Base-by-base conservation (phyloP, 2,113 vertebrate species). In the Microtus richardsoni region DNA sequence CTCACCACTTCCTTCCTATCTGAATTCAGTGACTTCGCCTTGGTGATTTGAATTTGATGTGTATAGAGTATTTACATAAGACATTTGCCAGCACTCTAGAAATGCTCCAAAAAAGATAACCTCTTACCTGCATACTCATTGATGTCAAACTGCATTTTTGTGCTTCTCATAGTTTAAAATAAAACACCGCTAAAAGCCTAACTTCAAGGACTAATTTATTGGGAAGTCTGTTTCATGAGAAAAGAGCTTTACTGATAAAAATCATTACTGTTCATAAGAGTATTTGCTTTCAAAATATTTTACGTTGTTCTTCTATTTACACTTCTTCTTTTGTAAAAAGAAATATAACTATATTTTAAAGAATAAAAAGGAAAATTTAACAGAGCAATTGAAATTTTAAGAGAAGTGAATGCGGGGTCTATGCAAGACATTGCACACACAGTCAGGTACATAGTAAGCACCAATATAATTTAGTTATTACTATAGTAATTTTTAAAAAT, bases 301-400 rank as follows among this genome's bases (percentile, higher is more conserved):
- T 86, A 77, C n/a, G 60, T 71, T 71, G 85, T 19, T 64, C 17
- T 91, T 54, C 13, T 58, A 47, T 88, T 95, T 79, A 79, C 0
- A 36, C 70, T 66, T 91, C 6, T 78, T 89, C 3, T 66, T 95
- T 89, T 84, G 4, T 44, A 84, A 91, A 89, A 70, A 80, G 68
- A 11, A 74, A 94, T 41, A 88, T 58, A 66, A 54, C 39, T 44
- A 41, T 92, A 83, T 60, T 82, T 91, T 77, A 89, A 0, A 83
- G 71, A 92, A 3, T 58, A 66, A 36, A 8, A 90, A 36, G n/a
- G 54, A 79, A 90, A 88, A 0, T 3, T 85, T 84, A 87, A 41
- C 33, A 58, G 5, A 47, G 4, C 44, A 74, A 87, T 24, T 54
- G 19, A 91, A 39, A 11, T 79, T 93, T 93, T 89, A 1, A 77